phyloP scores from a whole-genome alignment of 2,888 invertebrate species.

The Heterodera filipjevi region DNA sequence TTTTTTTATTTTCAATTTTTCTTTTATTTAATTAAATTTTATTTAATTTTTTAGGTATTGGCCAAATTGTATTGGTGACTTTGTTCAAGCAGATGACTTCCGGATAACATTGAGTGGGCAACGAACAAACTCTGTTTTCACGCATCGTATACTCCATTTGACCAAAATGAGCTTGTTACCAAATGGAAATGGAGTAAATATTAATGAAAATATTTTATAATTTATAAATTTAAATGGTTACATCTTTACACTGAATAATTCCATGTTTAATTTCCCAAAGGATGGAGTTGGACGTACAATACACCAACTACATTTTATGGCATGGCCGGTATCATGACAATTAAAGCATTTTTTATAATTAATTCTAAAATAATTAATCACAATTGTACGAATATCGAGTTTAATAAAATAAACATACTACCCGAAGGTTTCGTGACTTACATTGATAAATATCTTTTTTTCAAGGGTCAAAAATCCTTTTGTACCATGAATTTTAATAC shows the following conservation, averaged over 20 bases:
- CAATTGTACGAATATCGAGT: background rate
- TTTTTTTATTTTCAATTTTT: conserved; percentile 20
- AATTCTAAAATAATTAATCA: background rate
- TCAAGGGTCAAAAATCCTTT: too few relatives aligned
- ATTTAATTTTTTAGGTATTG: conserved; percentile 11
- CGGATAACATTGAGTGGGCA: conserved; percentile 25
- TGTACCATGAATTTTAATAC: too few relatives aligned
- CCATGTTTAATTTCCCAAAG: conserved; percentile 3
- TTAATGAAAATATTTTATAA: background rate
- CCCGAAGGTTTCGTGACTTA: too few relatives aligned
- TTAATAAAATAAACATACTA: too few relatives aligned
- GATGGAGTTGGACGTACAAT: conserved; percentile 49
- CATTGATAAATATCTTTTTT: too few relatives aligned
- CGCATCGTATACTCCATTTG: conserved; percentile 9
- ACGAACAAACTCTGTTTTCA: conserved; percentile 30
- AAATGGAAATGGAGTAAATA: background rate
- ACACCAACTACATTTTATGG: conserved; percentile 60
- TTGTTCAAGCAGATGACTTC: conserved; percentile 20
- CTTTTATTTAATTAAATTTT: background rate
- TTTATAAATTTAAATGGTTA: background rate
- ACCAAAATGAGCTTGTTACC: background rate
- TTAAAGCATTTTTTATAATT: too few relatives aligned
- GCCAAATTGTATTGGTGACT: conserved; percentile 14
- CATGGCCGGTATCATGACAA: conserved; percentile 62
- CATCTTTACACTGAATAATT: too few relatives aligned